Evolutionary conservation across 30 jellyfish, hydroid and myxozoan genomes (phyloP).

Genomic region (Nemopilema nomurai): DNA sequence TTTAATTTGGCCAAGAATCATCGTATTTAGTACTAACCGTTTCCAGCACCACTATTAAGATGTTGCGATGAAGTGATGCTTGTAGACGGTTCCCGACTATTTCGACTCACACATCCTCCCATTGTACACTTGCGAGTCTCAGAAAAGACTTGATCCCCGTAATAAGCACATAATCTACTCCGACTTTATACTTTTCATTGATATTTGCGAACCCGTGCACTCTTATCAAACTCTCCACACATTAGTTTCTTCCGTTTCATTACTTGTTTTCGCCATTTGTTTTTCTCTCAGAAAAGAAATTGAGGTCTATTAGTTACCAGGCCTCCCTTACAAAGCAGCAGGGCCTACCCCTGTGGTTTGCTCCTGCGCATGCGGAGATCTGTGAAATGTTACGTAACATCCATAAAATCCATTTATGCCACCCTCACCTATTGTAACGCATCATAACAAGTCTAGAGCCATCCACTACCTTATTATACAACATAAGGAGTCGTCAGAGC

Average conservation of each 20-base stretch:
- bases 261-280: not conserved
- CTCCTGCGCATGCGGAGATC: not conserved
- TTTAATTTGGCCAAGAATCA: not conserved
- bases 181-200: not conserved
- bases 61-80: constrained; percentile 68
- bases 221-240: not conserved
- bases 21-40: constrained; percentile 16
- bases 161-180: not conserved
- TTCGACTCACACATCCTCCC: constrained; percentile 95
- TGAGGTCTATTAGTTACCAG: not conserved
- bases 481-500: too few species aligned
- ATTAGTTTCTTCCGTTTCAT: not conserved
- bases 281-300: not conserved
- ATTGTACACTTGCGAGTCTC: constrained; percentile 11
- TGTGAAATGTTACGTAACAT: too few species aligned
- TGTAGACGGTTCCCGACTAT: constrained; percentile 64
- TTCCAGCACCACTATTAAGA: constrained; percentile 45
- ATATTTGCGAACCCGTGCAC: too few species aligned
- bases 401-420: too few species aligned
- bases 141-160: not conserved
- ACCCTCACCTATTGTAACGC: too few species aligned
- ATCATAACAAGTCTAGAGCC: too few species aligned
- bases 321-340: not conserved
- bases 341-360: not conserved
- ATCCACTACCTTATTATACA: too few species aligned